A percentile compares a stretch with the other conserved stretches of the same genome.
These are phyloP conservation scores for Moxostoma hubbsi DNA, from an alignment of 2,797 vertebrate genomes.

Conservation along the genomic window DNA sequence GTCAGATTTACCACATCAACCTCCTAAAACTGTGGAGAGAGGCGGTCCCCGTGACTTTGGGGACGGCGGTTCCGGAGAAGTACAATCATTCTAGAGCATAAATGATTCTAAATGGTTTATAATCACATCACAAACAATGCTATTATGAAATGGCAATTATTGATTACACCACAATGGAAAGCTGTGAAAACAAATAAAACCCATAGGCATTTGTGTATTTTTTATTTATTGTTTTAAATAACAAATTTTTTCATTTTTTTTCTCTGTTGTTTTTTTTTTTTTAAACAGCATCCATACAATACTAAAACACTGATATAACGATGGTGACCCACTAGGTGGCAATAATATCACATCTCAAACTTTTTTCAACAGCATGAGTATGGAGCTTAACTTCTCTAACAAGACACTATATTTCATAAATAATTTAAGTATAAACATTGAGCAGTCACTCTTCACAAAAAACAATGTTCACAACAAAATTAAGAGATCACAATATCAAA, in stretches of 20 bases:
- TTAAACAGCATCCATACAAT: conserved; percentile 66
- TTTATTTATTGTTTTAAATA: conserved; percentile 80
- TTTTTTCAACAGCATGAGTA: conserved; percentile 80
- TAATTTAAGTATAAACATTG: conserved; percentile 93
- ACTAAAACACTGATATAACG: conserved; percentile 83
- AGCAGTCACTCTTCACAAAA: conserved; percentile 86
- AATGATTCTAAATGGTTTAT: conserved; percentile 7
- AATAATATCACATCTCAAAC: conserved; percentile 85
- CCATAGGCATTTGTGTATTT: conserved; percentile 56
- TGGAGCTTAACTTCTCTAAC: conserved; percentile 86
- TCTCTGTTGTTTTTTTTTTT: conserved; percentile 58
- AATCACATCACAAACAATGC: neutral
- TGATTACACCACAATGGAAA: neutral
- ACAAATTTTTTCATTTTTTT: conserved; percentile 72
- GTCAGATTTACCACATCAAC: no score
- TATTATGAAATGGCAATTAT: neutral
- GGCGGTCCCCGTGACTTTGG: no score
- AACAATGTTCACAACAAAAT: conserved; percentile 76
- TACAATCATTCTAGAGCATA: neutral
- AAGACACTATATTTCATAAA: conserved; percentile 85
- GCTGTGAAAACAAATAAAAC: conserved; percentile 25
- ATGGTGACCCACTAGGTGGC: conserved; percentile 82
- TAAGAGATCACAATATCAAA: conserved; percentile 73
- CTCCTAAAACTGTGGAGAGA: no score
- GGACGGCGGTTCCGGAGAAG: neutral